phyloP scores from a whole-genome alignment of 2,888 invertebrate species.

The Adela reaumurella region DNA sequence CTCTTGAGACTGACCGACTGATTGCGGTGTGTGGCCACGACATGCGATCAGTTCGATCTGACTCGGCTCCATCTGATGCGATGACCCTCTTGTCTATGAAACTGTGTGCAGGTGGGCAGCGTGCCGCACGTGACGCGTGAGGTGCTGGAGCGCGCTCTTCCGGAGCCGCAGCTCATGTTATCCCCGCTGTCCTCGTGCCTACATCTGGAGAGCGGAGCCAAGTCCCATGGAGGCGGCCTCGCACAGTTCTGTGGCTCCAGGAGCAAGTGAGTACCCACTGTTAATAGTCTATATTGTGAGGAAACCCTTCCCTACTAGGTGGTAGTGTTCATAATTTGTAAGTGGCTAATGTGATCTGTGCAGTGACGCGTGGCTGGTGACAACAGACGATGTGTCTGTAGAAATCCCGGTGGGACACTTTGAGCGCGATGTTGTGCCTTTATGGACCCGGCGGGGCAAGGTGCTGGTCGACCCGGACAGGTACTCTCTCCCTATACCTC shows the following conservation, averaged over 20 bases:
- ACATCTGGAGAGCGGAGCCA: slow-evolving; percentile 62
- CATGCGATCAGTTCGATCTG: too few relatives aligned
- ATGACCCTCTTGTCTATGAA: too few relatives aligned
- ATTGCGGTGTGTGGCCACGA: too few relatives aligned
- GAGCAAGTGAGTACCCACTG: slow-evolving; percentile 35
- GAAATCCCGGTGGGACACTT: slow-evolving; percentile 68
- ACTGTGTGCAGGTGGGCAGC: slow-evolving; percentile 65
- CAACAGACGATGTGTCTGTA: slow-evolving; percentile 69
- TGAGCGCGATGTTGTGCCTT: slow-evolving; percentile 63
- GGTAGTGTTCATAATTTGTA: too few relatives aligned
- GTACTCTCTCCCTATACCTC: slow-evolving; percentile 22
- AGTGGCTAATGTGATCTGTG: slow-evolving; percentile 21
- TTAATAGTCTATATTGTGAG: too few relatives aligned
- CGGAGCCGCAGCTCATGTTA: slow-evolving; percentile 61
- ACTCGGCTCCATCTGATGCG: too few relatives aligned
- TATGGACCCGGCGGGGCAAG: slow-evolving; percentile 80
- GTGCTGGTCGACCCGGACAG: slow-evolving; percentile 58
- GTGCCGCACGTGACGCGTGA: slow-evolving; percentile 79
- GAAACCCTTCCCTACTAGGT: too few relatives aligned
- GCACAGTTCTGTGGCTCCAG: slow-evolving; percentile 65
- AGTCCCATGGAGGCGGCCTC: slow-evolving; percentile 61
- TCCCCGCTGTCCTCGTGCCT: slow-evolving; percentile 69
- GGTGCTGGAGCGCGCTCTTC: slow-evolving; percentile 63
- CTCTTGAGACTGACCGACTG: too few relatives aligned
- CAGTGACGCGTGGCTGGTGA: slow-evolving; percentile 46